Base-by-base conservation (phyloP, 2,797 vertebrate species). In the Urosaurus nigricauda region DNA sequence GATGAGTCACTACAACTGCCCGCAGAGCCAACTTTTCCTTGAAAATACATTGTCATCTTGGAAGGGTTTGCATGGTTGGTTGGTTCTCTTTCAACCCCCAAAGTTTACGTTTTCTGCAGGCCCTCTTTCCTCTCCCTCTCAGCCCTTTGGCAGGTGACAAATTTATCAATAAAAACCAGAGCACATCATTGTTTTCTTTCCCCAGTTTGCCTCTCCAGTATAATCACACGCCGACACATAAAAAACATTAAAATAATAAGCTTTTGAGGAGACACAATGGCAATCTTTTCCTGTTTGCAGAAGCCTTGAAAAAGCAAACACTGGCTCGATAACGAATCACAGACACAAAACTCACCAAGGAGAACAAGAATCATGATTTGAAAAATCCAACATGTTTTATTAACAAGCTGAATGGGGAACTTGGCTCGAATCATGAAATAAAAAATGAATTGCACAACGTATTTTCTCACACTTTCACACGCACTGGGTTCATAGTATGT, bases 251-350 rank as follows among this genome's bases (percentile, higher is more conserved):
- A 75, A 83, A 88, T 88, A 89, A 91, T 93, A 89, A 86, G 83
- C 83, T 68, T 51, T 75, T 35, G 73, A 70, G 90, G 90, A 84
- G 95, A 86, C 29, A 86, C 85, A 92, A 92, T 79, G 17, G 83
- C 88, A 91, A 92, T 87, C 51, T 87, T 88, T 75, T 92, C 92
- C 94, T 92, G 83, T 89, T 94, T 95, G 89, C 82, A 74, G 51
- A 88, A 90, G 71, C 51, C 86, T 53, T 78, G 53, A 78, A 90
- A 95, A 92, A 91, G 83, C 90, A 94, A 96, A 94, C 82, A 40
- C 79, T 5, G 4, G 21, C 24, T 53, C 58, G 89, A 83, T 75
- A 91, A 89, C 70, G 89, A 93, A 89, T 87, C 84, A 70, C 91
- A 37, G 2, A 1, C 73, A 29, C 24, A 53, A 2, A 40, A 71